Percentiles rank a stretch among this genome's conserved stretches.
Evolutionary conservation across 2,888 invertebrate genomes (phyloP).

Genomic region (Leptopilina myrica): DNA sequence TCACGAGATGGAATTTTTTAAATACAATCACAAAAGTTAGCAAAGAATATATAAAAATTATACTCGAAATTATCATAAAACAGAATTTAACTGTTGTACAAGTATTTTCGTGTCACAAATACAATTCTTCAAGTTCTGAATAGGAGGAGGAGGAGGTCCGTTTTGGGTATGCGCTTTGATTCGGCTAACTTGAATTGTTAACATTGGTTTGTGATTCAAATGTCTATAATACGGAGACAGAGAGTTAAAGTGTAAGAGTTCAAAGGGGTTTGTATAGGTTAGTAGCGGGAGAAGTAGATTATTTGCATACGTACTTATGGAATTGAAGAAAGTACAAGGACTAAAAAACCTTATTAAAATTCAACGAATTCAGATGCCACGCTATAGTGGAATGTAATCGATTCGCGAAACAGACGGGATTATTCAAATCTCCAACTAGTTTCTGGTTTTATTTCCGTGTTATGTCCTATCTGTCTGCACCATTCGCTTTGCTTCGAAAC

Average conservation of each 20-base stretch:
- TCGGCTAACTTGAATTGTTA: background rate
- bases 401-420: constrained; percentile 55
- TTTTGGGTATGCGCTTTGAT: no score
- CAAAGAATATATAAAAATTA: no score
- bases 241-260: constrained; percentile 13
- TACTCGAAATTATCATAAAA: background rate
- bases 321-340: constrained; percentile 28
- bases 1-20: background rate
- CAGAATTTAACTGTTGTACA: background rate
- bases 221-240: constrained; percentile 19
- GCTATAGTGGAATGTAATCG: constrained; percentile 54
- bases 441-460: constrained; percentile 58
- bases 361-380: constrained; percentile 56
- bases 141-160: no score
- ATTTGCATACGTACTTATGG: constrained; percentile 32
- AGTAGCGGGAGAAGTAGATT: background rate
- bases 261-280: background rate
- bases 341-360: constrained; percentile 56
- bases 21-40: background rate
- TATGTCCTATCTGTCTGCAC: constrained; percentile 56
- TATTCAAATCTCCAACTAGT: constrained; percentile 60
- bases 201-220: constrained; percentile 29
- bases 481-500: constrained; percentile 57
- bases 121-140: background rate
- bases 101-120: background rate